Base-by-base conservation (phyloP, 2,797 vertebrate species). In the Falco rusticolus region DNA sequence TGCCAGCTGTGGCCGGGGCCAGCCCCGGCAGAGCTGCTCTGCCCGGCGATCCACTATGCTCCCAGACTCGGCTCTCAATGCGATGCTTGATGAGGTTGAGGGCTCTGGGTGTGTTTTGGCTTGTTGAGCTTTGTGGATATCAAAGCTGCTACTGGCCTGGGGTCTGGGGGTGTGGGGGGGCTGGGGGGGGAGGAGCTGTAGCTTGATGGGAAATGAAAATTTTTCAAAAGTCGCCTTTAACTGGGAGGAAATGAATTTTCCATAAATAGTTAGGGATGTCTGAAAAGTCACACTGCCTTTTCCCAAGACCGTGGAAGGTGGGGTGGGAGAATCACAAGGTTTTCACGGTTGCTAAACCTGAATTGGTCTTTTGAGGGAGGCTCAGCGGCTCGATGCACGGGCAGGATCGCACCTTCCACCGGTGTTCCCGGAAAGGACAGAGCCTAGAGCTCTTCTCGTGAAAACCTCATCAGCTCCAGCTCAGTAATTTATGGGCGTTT, bases 41-140 rank as follows among this genome's bases (percentile, higher is more conserved):
- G 59, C 68, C 3, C 0, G 5, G 24, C 8, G 5, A 25, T 10
- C 71, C 15, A 5, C 1, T 0, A 3, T 2, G 12, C 11, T 70
- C 78, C 60, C 64, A 19, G 6, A 7, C 7, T 10, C 1, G 8
- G 13, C 28, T 34, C 65, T 43, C 29, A 45, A 3, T 34, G 71
- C 7, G 2, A 11, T 47, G 64, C 45, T 33, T 9, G 43, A 33
- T 12, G 47, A 20, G 5, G 18, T 2, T 25, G 28, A 43, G 63
- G 51, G 39, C 25, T 39, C 69, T 21, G 61, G 12, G 13, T 3
- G 59, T n/a, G 15, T 21, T 90, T 53, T 26, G 59, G 25, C 13
- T 79, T 64, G 1, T 13, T 47, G 63, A 66, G 75, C 41, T 71
- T 80, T 0, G 1, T 21, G 61, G 54, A 6, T 26, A 2, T 41